phyloP scores from a whole-genome alignment of 2,888 invertebrate genomes.

The Gymnoscelis rufifasciata region DNA sequence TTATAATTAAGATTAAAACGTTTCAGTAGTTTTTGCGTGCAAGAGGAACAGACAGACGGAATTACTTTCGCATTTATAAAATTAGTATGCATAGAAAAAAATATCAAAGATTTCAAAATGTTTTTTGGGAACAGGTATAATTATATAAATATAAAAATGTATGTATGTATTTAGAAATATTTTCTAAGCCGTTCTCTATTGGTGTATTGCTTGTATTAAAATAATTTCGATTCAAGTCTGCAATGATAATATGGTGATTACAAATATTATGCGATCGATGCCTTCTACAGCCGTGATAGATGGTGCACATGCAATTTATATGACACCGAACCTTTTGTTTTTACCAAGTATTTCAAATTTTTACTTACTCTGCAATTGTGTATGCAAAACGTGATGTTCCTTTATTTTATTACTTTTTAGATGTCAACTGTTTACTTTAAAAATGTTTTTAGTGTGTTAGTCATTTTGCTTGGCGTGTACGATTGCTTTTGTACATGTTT shows the following conservation, averaged over 20 bases:
- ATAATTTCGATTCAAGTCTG: constrained; percentile 41
- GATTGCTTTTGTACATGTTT: constrained; percentile 22
- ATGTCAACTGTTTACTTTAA: constrained; percentile 67
- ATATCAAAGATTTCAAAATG: too few relatives aligned
- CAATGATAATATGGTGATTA: constrained; percentile 53
- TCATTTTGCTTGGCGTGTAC: constrained; percentile 47
- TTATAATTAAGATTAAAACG: too few relatives aligned
- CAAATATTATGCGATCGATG: constrained; percentile 58
- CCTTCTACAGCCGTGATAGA: constrained; percentile 56
- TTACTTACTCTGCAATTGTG: constrained; percentile 60
- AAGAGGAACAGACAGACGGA: too few relatives aligned
- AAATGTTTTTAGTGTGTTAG: constrained; percentile 67
- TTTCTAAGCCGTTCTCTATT: constrained; percentile 9
- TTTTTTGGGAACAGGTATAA: too few relatives aligned
- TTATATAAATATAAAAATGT: too few relatives aligned
- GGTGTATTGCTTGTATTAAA: constrained; percentile 5
- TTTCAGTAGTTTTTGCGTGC: too few relatives aligned
- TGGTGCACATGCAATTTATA: constrained; percentile 62
- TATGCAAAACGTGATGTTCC: constrained; percentile 55
- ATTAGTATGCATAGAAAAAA: too few relatives aligned
- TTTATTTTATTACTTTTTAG: constrained; percentile 59
- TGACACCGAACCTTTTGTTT: constrained; percentile 65
- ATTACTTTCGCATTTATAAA: too few relatives aligned
- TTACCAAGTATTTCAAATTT: constrained; percentile 46
- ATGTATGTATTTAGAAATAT: too few relatives aligned